A percentile compares a stretch with the other conserved stretches of the same genome.
phyloP scores from a whole-genome alignment of 2,113 vertebrate species.

The Oreochromis aureus region DNA sequence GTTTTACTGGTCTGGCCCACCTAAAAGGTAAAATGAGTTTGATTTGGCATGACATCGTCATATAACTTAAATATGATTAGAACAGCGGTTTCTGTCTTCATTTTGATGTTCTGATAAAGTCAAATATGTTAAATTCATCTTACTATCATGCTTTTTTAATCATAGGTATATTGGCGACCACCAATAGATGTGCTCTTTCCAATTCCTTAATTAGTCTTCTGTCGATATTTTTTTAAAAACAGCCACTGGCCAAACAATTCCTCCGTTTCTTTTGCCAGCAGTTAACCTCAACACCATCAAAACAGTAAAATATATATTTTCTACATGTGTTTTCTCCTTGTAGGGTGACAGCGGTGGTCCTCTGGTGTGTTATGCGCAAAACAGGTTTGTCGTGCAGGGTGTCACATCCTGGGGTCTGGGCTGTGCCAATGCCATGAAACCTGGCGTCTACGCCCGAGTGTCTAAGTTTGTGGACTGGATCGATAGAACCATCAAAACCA shows the following conservation, averaged over 20 bases:
- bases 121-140: background rate
- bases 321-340: background rate
- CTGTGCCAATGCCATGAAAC: constrained; percentile 89
- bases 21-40: background rate
- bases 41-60: too few species aligned
- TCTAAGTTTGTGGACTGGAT: constrained; percentile 86
- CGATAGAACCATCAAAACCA: constrained; percentile 53
- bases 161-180: background rate
- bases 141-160: background rate
- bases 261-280: background rate
- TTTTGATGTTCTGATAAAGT: background rate
- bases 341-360: constrained; percentile 98
- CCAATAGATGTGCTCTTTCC: background rate
- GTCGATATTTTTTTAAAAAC: background rate
- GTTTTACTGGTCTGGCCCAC: background rate
- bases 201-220: background rate
- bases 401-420: constrained; percentile 97
- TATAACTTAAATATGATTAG: too few species aligned
- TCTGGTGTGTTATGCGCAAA: constrained; percentile 82
- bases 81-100: too few species aligned
- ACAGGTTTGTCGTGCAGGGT: constrained; percentile 85
- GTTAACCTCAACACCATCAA: background rate
- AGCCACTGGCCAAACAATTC: background rate
- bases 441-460: constrained; percentile 90
- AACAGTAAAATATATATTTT: background rate